Evolutionary conservation across 2,888 invertebrate species (phyloP).

Genomic region (Toxonevra muliebris): DNA sequence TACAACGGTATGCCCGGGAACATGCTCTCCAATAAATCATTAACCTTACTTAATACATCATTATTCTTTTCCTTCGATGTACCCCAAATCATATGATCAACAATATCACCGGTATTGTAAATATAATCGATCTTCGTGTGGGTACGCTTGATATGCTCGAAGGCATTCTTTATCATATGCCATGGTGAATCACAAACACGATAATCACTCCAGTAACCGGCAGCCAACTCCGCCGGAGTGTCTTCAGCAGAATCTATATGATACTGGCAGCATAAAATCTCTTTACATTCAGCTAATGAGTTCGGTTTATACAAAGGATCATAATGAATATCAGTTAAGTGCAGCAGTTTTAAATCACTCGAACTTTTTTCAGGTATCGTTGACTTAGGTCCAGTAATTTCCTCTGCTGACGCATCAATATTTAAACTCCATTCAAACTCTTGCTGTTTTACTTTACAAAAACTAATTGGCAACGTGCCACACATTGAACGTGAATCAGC

Average conservation of each 20-base stretch:
- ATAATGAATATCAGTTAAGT: constrained; percentile 74
- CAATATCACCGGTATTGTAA: constrained; percentile 87
- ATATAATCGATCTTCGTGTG: constrained; percentile 75
- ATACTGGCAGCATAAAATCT: constrained; percentile 79
- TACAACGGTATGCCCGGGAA: constrained; percentile 74
- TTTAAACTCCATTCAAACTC: constrained; percentile 50
- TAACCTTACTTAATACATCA: constrained; percentile 67
- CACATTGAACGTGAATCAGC: constrained; percentile 66
- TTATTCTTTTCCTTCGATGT: constrained; percentile 75
- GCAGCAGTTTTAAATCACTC: constrained; percentile 52
- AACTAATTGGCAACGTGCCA: constrained; percentile 53
- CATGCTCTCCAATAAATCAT: constrained; percentile 66
- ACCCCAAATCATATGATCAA: constrained; percentile 88
- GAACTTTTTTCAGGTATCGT: constrained; percentile 46
- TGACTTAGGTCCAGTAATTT: constrained; percentile 45
- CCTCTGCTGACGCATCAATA: constrained; percentile 43
- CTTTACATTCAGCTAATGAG: constrained; percentile 75
- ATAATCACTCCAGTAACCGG: constrained; percentile 86
- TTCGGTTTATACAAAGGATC: constrained; percentile 77
- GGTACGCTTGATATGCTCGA: too few species aligned
- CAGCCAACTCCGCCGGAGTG: constrained; percentile 56
- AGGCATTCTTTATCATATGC: constrained; percentile 73
- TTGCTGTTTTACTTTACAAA: constrained; percentile 50
- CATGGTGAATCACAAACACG: constrained; percentile 79
- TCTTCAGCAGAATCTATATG: constrained; percentile 23